Evolutionary conservation across 2,888 invertebrate genomes (phyloP).

Genomic region (Stenoptilia bipunctidactyla): DNA sequence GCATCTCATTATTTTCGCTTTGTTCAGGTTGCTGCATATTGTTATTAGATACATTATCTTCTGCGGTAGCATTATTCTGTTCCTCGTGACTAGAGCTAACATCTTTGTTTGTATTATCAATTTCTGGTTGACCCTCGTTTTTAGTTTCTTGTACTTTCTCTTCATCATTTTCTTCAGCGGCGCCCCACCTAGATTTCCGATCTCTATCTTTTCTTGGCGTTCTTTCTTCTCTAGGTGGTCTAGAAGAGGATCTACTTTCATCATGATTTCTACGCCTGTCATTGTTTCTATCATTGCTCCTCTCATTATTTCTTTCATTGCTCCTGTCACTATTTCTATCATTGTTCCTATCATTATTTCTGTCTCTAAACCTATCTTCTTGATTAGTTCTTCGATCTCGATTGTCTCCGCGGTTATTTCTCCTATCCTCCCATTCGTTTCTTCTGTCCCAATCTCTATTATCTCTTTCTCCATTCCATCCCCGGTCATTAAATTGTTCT

Average conservation of each 20-base stretch:
- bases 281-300: conserved; percentile 23
- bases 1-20: conserved; percentile 6
- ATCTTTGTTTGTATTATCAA: conserved; percentile 6
- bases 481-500: conserved; percentile 43
- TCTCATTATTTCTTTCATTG: conserved; percentile 20
- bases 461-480: conserved; percentile 42
- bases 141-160: conserved; percentile 9
- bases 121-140: conserved; percentile 1
- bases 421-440: conserved; percentile 41
- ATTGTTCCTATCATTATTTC: conserved; percentile 29
- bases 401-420: conserved; percentile 8
- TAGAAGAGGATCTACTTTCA: too few relatives aligned
- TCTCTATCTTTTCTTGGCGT: conserved; percentile 30
- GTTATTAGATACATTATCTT: conserved; percentile 1
- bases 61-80: too few relatives aligned
- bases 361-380: conserved; percentile 32
- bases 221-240: conserved; percentile 17
- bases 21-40: conserved; percentile 19
- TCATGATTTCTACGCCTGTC: too few relatives aligned
- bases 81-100: neutral
- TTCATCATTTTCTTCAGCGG: conserved; percentile 31
- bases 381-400: conserved; percentile 27
- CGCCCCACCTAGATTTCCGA: conserved; percentile 58
- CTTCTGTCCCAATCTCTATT: conserved; percentile 32
- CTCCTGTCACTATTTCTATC: conserved; percentile 28